Conservation (phyloP, 35 echinoderm and acorn worm species). For the Holothuria glaberrima region DNA sequence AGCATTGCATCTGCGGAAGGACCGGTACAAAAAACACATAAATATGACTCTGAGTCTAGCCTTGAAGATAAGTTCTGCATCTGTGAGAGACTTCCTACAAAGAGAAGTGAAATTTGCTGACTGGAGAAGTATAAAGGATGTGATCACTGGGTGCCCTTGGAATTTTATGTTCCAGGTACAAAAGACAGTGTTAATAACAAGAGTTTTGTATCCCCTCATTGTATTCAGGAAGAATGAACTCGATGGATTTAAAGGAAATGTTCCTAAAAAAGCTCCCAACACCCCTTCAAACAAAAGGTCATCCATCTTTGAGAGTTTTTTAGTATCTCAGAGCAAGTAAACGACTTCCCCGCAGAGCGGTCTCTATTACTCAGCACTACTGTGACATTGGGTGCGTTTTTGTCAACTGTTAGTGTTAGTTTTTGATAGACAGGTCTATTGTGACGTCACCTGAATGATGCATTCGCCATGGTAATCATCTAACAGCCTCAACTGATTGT, state of each 20-base stretch:
- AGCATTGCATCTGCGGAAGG: no score
- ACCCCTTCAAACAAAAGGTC: not conserved
- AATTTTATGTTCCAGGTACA: conserved; percentile 3
- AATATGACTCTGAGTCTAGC: not conserved
- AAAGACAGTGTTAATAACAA: not conserved
- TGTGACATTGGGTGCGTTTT: no score
- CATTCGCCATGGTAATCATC: not conserved
- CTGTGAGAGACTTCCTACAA: not conserved
- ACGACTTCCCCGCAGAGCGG: not conserved
- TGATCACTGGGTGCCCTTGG: conserved; percentile 16
- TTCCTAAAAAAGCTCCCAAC: not conserved
- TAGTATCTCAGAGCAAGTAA: not conserved
- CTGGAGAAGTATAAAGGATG: not conserved
- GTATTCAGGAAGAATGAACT: not conserved
- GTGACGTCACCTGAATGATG: not conserved
- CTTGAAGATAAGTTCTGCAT: not conserved
- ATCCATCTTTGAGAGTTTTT: not conserved
- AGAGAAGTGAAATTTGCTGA: conserved; percentile 11
- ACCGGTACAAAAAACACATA: no score
- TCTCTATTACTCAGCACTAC: not conserved
- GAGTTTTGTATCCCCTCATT: not conserved
- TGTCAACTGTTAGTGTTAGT: no score
- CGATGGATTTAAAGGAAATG: not conserved
- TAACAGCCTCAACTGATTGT: no score
- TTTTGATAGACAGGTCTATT: no score